phyloP scores from a whole-genome alignment of 2,113 vertebrate species.

The Trematocara marginatum region DNA sequence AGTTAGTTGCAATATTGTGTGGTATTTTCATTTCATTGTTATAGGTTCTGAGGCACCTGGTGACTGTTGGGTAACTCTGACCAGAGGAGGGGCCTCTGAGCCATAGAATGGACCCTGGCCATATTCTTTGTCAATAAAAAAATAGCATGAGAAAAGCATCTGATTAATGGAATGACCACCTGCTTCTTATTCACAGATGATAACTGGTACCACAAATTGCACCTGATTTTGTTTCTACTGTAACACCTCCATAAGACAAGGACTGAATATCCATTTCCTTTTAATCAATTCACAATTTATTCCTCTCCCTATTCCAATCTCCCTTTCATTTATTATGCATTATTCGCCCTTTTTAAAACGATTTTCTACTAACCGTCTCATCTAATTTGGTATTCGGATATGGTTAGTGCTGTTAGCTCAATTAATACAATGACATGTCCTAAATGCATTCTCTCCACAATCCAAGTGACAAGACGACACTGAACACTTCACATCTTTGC shows the following conservation, averaged over 20 bases:
- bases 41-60: not conserved
- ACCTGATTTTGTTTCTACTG: conserved; percentile 56
- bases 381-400: conserved; percentile 76
- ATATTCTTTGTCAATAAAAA: conserved; percentile 35
- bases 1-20: not conserved
- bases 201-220: conserved; percentile 11
- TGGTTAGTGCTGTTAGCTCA: conserved; percentile 71
- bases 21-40: not conserved
- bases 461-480: conserved; percentile 36
- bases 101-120: conserved; percentile 34
- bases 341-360: conserved; percentile 73
- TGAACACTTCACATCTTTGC: conserved; percentile 29
- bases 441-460: conserved; percentile 62
- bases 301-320: conserved; percentile 68
- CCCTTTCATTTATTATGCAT: conserved; percentile 75
- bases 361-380: conserved; percentile 71
- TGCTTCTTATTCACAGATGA: conserved; percentile 29
- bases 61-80: not conserved
- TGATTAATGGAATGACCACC: conserved; percentile 34
- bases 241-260: conserved; percentile 48
- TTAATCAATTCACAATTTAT: conserved; percentile 74
- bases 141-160: conserved; percentile 11
- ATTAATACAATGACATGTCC: conserved; percentile 71
- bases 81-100: not conserved
- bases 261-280: conserved; percentile 67